Evolutionary conservation across 2,113 vertebrate genomes (phyloP).

Genomic region (Poeciliopsis retropinna): DNA sequence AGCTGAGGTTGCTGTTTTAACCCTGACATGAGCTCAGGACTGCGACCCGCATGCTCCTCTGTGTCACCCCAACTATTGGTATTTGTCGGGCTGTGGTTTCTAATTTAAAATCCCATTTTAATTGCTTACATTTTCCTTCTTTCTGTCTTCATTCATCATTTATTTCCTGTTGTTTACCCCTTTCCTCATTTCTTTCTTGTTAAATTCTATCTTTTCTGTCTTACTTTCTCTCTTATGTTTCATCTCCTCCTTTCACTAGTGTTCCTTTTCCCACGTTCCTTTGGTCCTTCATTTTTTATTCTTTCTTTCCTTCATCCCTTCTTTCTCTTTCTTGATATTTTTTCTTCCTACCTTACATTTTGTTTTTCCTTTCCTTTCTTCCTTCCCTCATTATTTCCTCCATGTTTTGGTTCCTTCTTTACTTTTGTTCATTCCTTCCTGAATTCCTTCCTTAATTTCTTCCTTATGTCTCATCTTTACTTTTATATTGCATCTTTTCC

Average conservation of each 20-base stretch:
- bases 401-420: background rate
- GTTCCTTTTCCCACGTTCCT: background rate
- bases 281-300: too few relatives aligned
- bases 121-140: background rate
- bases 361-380: background rate
- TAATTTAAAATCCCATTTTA: background rate
- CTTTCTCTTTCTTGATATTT: background rate
- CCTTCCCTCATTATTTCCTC: background rate
- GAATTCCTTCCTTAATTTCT: too few relatives aligned
- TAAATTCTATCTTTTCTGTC: background rate
- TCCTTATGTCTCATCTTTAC: too few relatives aligned
- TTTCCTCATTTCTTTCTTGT: background rate
- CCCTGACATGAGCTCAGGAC: slow-evolving; percentile 33
- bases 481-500: background rate
- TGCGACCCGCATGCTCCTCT: slow-evolving; percentile 19
- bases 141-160: background rate
- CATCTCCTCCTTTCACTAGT: background rate
- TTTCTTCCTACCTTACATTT: background rate
- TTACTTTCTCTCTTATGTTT: background rate
- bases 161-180: background rate
- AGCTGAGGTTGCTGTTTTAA: slow-evolving; percentile 16
- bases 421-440: background rate
- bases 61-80: background rate
- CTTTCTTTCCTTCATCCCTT: too few relatives aligned
- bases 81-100: background rate